These are phyloP conservation scores for Phoxinus phoxinus DNA, from an alignment of 2,113 vertebrate species.

Conservation along the genomic window DNA sequence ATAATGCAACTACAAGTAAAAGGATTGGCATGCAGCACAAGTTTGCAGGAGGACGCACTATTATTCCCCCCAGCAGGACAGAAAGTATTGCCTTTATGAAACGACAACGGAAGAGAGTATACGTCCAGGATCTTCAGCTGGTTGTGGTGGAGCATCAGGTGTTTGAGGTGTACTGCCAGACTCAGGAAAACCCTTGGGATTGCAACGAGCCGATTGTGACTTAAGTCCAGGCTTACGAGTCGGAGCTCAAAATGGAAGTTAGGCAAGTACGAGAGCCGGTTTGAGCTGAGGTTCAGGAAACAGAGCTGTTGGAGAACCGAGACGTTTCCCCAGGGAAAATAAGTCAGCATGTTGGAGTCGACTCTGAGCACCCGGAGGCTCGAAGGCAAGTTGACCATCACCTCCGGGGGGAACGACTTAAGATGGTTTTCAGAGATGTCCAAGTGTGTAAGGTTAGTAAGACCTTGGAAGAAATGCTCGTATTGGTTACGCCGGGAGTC, in stretches of 20 bases:
- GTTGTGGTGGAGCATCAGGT: conserved; percentile 74
- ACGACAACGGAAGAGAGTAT: conserved; percentile 64
- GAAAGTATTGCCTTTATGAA: conserved; percentile 56
- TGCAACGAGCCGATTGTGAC: conserved; percentile 72
- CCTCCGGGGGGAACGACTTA: conserved; percentile 61
- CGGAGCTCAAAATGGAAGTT: conserved; percentile 60
- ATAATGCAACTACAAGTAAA: conserved; percentile 82
- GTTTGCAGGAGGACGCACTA: conserved; percentile 36
- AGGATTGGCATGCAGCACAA: conserved; percentile 79
- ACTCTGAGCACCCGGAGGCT: conserved; percentile 68
- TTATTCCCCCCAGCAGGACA: conserved; percentile 8
- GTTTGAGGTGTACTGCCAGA: conserved; percentile 46
- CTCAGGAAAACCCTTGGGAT: conserved; percentile 78
- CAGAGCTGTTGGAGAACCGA: conserved; percentile 67
- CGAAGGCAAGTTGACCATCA: conserved; percentile 68
- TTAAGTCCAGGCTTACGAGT: conserved; percentile 78
- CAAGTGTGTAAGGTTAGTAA: conserved; percentile 73
- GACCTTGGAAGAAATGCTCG: conserved; percentile 72
- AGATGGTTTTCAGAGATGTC: conserved; percentile 79
- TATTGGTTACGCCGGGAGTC: conserved; percentile 69
- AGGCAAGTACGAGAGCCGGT: conserved; percentile 66
- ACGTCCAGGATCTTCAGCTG: conserved; percentile 69
- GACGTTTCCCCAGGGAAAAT: conserved; percentile 78
- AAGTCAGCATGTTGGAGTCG: conserved; percentile 68
- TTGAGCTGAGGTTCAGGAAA: conserved; percentile 75